Evolutionary conservation across 2,888 invertebrate genomes (phyloP).

Genomic region (Trissonchulus sp.): DNA sequence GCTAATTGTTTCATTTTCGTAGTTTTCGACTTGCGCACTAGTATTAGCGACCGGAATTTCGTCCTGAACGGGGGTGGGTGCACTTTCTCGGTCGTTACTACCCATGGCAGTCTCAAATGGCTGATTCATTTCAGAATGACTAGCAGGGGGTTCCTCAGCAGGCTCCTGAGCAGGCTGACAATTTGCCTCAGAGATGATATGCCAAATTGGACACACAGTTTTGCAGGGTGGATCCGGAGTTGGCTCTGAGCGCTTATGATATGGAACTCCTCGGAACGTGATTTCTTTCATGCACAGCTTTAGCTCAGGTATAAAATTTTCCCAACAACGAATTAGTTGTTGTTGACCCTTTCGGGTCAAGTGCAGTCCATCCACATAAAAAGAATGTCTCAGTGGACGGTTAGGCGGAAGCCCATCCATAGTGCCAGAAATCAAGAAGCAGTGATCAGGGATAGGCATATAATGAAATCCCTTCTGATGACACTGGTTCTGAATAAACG

Average conservation of each 20-base stretch:
- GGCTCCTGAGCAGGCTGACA: too few species aligned
- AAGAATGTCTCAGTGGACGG: not conserved
- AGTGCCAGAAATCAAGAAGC: not conserved
- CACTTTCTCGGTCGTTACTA: not conserved
- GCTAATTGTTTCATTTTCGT: too few species aligned
- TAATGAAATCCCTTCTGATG: not conserved
- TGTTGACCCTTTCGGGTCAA: not conserved
- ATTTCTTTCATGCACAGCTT: not conserved
- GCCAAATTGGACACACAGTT: not conserved
- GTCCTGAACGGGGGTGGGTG: not conserved
- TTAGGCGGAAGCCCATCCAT: not conserved
- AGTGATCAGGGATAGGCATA: not conserved
- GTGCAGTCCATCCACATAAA: not conserved
- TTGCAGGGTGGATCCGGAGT: not conserved
- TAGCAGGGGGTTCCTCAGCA: too few species aligned
- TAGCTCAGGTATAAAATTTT: not conserved
- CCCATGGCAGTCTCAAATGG: not conserved
- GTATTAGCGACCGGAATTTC: not conserved
- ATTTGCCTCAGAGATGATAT: not conserved
- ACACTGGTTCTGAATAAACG: not conserved
- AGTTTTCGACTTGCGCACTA: not conserved
- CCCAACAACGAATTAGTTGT: not conserved
- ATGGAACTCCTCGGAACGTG: not conserved
- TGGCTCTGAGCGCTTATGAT: not conserved
- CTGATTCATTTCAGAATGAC: too few species aligned